Evolutionary conservation across 2,888 invertebrate species (phyloP).

Genomic region (Taphrorychus bicolor): DNA sequence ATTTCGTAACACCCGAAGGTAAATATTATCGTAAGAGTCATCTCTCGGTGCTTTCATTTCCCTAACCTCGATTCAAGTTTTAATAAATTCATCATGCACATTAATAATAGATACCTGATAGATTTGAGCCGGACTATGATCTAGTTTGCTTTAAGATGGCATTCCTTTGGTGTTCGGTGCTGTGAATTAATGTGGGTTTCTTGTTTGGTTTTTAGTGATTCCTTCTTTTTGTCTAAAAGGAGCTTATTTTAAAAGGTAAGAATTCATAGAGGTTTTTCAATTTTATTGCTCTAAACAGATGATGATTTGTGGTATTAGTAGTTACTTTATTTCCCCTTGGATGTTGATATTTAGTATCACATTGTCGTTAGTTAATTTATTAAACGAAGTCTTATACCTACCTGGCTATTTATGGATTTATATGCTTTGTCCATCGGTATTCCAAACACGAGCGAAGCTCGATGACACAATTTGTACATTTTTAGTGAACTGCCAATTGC

Average conservation of each 20-base stretch:
- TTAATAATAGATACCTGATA: not conserved
- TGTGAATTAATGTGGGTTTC: too few species aligned
- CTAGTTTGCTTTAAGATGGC: not conserved
- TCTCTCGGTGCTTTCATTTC: not conserved
- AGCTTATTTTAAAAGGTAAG: too few species aligned
- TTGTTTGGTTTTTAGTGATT: too few species aligned
- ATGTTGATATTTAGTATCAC: too few species aligned
- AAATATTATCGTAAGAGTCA: too few species aligned
- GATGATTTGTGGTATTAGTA: not conserved
- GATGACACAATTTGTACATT: slow-evolving; percentile 23
- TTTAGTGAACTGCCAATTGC: slow-evolving; percentile 13
- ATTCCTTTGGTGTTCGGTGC: not conserved
- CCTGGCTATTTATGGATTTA: not conserved
- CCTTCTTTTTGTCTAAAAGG: too few species aligned
- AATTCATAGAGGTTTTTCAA: too few species aligned
- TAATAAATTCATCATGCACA: not conserved
- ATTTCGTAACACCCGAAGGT: too few species aligned
- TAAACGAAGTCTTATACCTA: not conserved
- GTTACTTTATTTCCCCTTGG: too few species aligned
- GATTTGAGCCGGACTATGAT: not conserved
- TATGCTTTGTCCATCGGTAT: slow-evolving; percentile 4
- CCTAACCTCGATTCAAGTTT: not conserved
- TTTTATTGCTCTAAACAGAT: not conserved
- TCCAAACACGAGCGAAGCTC: not conserved
- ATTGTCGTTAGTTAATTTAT: too few species aligned